Conservation (phyloP, 1,140 invertebrate genomes). For the Drosophila asahinai region DNA sequence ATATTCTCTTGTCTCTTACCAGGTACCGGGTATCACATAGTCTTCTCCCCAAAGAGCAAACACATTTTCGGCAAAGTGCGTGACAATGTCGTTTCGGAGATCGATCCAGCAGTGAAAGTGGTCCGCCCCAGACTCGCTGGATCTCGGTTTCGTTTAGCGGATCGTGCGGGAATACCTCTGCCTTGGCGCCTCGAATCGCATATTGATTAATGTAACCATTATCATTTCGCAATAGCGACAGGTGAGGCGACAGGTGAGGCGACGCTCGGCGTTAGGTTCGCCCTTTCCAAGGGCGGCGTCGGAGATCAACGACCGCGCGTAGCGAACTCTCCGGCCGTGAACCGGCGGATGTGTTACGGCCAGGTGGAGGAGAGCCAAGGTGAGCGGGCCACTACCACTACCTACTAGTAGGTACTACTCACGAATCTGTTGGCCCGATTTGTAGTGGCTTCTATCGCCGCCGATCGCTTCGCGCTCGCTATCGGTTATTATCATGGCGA, state of each 20-base stretch:
- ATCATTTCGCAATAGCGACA: constrained; percentile 19
- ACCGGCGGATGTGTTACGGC: constrained; percentile 22
- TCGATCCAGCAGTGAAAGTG: constrained; percentile 30
- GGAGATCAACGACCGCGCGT: constrained; percentile 15
- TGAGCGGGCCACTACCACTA: constrained; percentile 37
- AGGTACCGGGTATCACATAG: constrained; percentile 8
- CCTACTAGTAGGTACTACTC: neutral
- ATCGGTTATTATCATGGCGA: constrained; percentile 20
- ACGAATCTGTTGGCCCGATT: constrained; percentile 1
- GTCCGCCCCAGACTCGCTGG: neutral
- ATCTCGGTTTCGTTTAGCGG: constrained; percentile 12
- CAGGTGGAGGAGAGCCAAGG: constrained; percentile 15
- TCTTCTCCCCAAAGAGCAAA: neutral
- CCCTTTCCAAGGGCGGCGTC: constrained; percentile 28
- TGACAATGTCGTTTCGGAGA: constrained; percentile 25
- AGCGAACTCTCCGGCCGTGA: constrained; percentile 20
- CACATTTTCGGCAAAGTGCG: constrained; percentile 31
- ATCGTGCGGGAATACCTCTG: constrained; percentile 14
- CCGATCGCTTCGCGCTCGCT: constrained; percentile 11
- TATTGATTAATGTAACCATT: constrained; percentile 28
- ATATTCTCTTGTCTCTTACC: neutral
- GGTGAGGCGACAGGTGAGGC: neutral
- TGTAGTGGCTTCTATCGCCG: constrained; percentile 15
- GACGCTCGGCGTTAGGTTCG: constrained; percentile 2
- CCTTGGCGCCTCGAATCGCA: neutral